Percentiles rank a stretch among this genome's conserved stretches.
Conservation (phyloP, 1,140 invertebrate species). For the Homarus americanus region DNA sequence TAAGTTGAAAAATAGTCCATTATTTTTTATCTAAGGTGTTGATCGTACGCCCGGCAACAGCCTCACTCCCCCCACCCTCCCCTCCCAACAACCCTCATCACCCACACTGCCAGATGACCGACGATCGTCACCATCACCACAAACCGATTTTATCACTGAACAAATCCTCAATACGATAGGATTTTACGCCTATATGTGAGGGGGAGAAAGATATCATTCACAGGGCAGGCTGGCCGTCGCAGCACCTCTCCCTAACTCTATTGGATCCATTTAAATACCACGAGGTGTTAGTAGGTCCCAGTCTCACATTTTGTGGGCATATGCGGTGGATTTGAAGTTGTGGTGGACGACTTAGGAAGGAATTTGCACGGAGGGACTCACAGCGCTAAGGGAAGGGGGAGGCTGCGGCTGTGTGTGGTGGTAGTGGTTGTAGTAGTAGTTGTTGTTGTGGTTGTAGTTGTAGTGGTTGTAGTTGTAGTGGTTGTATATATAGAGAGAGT, state of each 20-base stretch:
- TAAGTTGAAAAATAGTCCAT: no score
- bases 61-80: not conserved
- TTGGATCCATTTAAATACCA: constrained; percentile 20
- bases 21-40: no score
- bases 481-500: no score
- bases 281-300: not conserved
- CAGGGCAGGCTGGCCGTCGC: not conserved
- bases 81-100: not conserved
- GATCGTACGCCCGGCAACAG: constrained; percentile 21
- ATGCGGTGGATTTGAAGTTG: constrained; percentile 10
- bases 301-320: constrained; percentile 25
- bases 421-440: no score
- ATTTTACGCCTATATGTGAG: not conserved
- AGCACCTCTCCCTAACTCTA: not conserved
- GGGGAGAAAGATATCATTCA: not conserved
- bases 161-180: constrained; percentile 18
- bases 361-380: constrained; percentile 17
- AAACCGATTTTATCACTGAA: constrained; percentile 33
- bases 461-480: no score
- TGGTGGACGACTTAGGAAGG: constrained; percentile 22
- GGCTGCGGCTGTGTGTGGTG: not conserved
- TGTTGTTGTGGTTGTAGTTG: no score
- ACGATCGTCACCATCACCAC: constrained; percentile 21
- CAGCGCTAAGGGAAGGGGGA: not conserved
- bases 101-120: constrained; percentile 34